Conservation (phyloP, 2,797 vertebrate species). For the Tamandua tetradactyla region DNA sequence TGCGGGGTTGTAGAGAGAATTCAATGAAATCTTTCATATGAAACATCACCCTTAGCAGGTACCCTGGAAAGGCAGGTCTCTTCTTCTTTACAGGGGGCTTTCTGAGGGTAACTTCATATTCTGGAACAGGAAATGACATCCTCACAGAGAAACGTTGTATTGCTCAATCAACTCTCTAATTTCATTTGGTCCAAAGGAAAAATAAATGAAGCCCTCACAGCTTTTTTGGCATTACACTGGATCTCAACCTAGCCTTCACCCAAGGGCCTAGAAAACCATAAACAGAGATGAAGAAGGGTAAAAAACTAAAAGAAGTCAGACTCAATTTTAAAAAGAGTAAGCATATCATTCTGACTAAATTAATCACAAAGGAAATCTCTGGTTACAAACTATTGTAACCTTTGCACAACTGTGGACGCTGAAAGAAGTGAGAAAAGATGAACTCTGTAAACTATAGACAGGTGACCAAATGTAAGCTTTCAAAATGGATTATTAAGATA, state of each 20-base stretch:
- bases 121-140: background rate
- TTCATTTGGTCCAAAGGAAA: background rate
- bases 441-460: background rate
- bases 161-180: background rate
- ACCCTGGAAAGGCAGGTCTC: fast-evolving
- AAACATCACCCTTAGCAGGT: background rate
- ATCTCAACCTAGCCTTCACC: background rate
- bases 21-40: no score
- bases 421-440: no score
- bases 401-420: background rate
- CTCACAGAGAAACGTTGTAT: fast-evolving
- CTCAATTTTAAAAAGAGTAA: background rate
- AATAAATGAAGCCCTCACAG: background rate
- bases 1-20: background rate
- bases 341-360: background rate
- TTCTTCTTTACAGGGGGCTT: background rate
- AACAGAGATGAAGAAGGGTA: background rate
- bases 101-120: background rate
- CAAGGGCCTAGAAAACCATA: background rate
- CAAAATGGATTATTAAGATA: background rate
- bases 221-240: background rate
- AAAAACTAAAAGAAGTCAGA: background rate
- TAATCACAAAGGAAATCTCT: background rate
- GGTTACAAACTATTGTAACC: background rate
- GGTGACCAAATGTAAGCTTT: background rate